Base-by-base conservation (phyloP, 1,140 invertebrate genomes). In the Asbolus verrucosus region DNA sequence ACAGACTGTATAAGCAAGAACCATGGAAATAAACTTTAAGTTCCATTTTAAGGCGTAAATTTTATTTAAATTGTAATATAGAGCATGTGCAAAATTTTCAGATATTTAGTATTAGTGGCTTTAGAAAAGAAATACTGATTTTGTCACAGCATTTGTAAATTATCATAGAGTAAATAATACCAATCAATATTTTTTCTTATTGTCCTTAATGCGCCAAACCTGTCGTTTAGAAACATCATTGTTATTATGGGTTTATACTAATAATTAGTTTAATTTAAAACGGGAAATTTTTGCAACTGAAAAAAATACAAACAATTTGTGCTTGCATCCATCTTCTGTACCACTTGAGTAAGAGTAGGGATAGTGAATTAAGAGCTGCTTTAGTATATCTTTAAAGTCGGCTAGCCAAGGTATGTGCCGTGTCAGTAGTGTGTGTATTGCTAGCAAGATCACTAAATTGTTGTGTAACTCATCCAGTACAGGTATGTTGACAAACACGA, bases 311-410 rank as follows among this genome's bases (percentile, higher is more conserved):
- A 50, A 50, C 43, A 50, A 50, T 21, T 50, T n/a, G 6, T 11
- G 33, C 11, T 19, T 50, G 43, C 33, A 50, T 19, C 43, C 21
- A n/a, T 6, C n/a, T n/a, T 50, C 16, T 50, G n/a, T 21, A 19
- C 9, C 43, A 50, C n/a, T n/a, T 21, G 43, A 50, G 43, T 50
- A 50, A 50, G 43, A 50, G 43, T 50, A 50, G 43, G 43, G 43
- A 50, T 50, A 50, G n/a, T 50, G 18, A 50, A 50, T 15, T 18
- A 50, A n/a, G n/a, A n/a, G n/a, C n/a, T 18, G 43, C 43, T 50
- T 50, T 50, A 50, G 43, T 50, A 50, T 50, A 50, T 50, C 43
- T 50, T 50, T 50, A 50, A 50, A 50, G 43, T 50, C 43, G 18
- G 43, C 43, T 50, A 19, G 19, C 43, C 18, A 50, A 50, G 43